Percentiles rank a stretch among this genome's conserved stretches.
Evolutionary conservation across 2,888 invertebrate species (phyloP).

Genomic region (Rotaria magnacalcarata): DNA sequence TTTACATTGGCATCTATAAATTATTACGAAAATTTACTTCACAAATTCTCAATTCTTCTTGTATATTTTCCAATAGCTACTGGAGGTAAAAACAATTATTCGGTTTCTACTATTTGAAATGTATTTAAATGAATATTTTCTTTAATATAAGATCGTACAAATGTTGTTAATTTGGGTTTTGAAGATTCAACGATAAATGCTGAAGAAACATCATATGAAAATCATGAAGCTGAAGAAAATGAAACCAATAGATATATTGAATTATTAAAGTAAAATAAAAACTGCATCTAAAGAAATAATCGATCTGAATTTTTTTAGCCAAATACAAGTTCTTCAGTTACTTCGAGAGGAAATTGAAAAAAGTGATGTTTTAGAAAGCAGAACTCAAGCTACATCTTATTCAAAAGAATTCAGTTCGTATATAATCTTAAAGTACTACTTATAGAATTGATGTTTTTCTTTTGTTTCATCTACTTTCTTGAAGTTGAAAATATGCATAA

Average conservation of each 20-base stretch:
- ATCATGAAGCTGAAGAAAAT: constrained; percentile 34
- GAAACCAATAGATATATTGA: constrained; percentile 33
- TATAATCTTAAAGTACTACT: neutral
- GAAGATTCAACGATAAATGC: constrained; percentile 33
- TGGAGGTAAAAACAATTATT: neutral
- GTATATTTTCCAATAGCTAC: constrained; percentile 21
- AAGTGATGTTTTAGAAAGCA: neutral
- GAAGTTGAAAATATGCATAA: constrained; percentile 30
- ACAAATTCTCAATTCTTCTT: constrained; percentile 23
- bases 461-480: neutral
- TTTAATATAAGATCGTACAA: neutral
- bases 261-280: neutral
- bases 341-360: constrained; percentile 27
- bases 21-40: constrained; percentile 33
- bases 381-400: constrained; percentile 17
- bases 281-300: neutral
- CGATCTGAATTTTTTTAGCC: neutral
- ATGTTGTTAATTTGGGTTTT: constrained; percentile 36
- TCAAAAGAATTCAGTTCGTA: constrained; percentile 26
- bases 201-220: constrained; percentile 7
- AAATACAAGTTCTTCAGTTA: constrained; percentile 21
- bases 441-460: neutral
- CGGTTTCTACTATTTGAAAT: too few relatives aligned
- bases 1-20: neutral
- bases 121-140: too few relatives aligned